A percentile compares a stretch with the other conserved stretches of the same genome.
These are phyloP conservation scores for Zoanthus gigantus DNA, from an alignment of 92 coral and sea anemone species.

Conservation along the genomic window DNA sequence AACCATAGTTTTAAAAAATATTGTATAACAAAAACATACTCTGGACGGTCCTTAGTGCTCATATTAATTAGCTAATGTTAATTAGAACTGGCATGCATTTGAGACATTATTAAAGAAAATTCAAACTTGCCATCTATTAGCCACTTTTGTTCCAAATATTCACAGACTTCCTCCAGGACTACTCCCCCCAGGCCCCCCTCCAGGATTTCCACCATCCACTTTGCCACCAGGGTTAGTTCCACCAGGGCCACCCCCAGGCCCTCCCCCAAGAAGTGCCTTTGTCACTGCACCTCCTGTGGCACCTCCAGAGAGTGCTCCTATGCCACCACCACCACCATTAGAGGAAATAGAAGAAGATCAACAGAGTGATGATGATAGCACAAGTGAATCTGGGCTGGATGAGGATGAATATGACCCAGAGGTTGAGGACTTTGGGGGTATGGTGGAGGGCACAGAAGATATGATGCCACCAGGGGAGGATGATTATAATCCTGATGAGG, in stretches of 20 bases:
- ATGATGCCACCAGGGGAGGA: constrained; percentile 65
- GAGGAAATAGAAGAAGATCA: constrained; percentile 65
- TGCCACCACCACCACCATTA: constrained; percentile 15
- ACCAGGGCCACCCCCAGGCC: constrained; percentile 76
- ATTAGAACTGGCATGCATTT: too few relatives aligned
- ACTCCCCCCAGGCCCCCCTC: constrained; percentile 76
- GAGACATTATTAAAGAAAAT: too few relatives aligned
- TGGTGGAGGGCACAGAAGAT: constrained; percentile 41
- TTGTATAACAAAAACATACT: too few relatives aligned
- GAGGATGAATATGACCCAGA: constrained; percentile 91
- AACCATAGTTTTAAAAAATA: too few relatives aligned
- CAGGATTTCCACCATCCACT: constrained; percentile 66
- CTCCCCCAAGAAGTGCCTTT: constrained; percentile 64
- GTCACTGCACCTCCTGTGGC: constrained; percentile 13
- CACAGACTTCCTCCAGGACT: constrained; percentile 74
- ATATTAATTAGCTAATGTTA: too few relatives aligned
- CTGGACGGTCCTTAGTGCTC: too few relatives aligned
- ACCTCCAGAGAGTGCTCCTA: constrained; percentile 12
- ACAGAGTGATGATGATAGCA: constrained; percentile 82
- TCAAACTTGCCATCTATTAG: not conserved
- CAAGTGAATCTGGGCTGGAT: constrained; percentile 90
- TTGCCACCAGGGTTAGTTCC: constrained; percentile 73
- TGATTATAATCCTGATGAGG: constrained; percentile 37
- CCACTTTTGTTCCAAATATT: not conserved
- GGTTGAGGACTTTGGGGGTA: constrained; percentile 58